Conservation (phyloP, 53 echinoderm and acorn worm genomes). For the Arbacia lixula region DNA sequence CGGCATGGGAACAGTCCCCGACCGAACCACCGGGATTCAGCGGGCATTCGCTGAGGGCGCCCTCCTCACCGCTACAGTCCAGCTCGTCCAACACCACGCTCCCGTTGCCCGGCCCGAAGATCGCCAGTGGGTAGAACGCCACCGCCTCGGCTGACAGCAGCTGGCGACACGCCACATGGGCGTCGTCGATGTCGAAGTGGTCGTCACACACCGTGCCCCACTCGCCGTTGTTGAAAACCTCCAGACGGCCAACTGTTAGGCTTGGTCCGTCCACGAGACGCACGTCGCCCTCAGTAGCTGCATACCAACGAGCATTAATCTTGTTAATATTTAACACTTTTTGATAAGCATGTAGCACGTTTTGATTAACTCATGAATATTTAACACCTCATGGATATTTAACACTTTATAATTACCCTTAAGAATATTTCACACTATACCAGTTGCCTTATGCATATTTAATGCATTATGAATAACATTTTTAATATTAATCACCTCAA, state of each 20-base stretch:
- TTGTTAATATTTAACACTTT: too few relatives aligned
- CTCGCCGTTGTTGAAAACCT: conserved; percentile 30
- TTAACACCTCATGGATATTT: too few relatives aligned
- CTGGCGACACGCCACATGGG: conserved; percentile 62
- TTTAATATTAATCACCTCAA: too few relatives aligned
- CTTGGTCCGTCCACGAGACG: conserved; percentile 50
- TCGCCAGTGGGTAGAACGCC: neutral
- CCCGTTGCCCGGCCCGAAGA: conserved; percentile 41
- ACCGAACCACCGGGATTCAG: neutral
- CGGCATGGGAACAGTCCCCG: conserved; percentile 40
- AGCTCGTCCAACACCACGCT: conserved; percentile 38
- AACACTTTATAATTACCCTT: too few relatives aligned
- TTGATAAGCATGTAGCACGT: too few relatives aligned
- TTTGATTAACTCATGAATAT: too few relatives aligned
- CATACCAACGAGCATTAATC: too few relatives aligned
- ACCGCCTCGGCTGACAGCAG: conserved; percentile 40
- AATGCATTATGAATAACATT: too few relatives aligned
- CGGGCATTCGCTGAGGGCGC: conserved; percentile 23
- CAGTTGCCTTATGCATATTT: too few relatives aligned
- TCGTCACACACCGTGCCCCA: conserved; percentile 70
- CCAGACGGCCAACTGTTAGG: conserved; percentile 40
- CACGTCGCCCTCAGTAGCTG: conserved; percentile 36
- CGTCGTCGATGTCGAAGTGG: conserved; percentile 61
- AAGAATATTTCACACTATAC: too few relatives aligned
- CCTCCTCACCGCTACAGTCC: conserved; percentile 47